phyloP scores from a whole-genome alignment of 2,888 invertebrate species.

The Ophraella communa region DNA sequence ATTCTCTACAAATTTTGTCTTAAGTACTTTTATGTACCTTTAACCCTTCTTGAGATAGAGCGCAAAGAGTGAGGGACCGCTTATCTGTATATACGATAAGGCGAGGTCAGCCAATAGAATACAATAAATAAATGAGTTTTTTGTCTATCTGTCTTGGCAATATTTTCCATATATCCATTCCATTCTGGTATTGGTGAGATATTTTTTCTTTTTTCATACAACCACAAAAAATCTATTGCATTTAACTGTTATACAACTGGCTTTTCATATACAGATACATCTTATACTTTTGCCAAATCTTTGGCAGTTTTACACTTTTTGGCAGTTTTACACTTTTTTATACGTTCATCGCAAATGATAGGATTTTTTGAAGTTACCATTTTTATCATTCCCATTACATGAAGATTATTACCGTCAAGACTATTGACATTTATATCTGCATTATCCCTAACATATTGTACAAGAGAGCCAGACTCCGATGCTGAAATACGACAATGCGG shows the following conservation, averaged over 20 bases:
- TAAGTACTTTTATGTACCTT: too few relatives aligned
- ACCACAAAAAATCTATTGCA: slow-evolving; percentile 43
- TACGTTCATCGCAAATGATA: slow-evolving; percentile 42
- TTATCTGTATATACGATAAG: too few relatives aligned
- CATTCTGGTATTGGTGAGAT: slow-evolving; percentile 37
- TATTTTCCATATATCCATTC: slow-evolving; percentile 40
- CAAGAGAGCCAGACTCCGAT: slow-evolving; percentile 47
- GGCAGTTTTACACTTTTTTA: slow-evolving; percentile 48
- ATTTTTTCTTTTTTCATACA: slow-evolving; percentile 32
- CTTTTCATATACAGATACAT: slow-evolving; percentile 38
- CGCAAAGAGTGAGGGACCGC: too few relatives aligned
- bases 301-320: too few relatives aligned
- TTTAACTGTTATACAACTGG: slow-evolving; percentile 27
- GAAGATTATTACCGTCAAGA: slow-evolving; percentile 46
- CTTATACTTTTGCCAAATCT: slow-evolving; percentile 39
- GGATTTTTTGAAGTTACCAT: too few relatives aligned
- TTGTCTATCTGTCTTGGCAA: too few relatives aligned
- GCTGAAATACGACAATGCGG: slow-evolving; percentile 50
- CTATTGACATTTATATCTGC: slow-evolving; percentile 50
- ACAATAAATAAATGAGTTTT: too few relatives aligned
- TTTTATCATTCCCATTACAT: slow-evolving; percentile 38
- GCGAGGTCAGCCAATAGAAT: too few relatives aligned
- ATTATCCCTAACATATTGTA: slow-evolving; percentile 49
- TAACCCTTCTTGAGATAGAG: too few relatives aligned
- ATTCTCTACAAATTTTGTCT: too few relatives aligned